Evolutionary conservation across 2,113 vertebrate genomes (phyloP).

Genomic region (Chroicocephalus ridibundus): DNA sequence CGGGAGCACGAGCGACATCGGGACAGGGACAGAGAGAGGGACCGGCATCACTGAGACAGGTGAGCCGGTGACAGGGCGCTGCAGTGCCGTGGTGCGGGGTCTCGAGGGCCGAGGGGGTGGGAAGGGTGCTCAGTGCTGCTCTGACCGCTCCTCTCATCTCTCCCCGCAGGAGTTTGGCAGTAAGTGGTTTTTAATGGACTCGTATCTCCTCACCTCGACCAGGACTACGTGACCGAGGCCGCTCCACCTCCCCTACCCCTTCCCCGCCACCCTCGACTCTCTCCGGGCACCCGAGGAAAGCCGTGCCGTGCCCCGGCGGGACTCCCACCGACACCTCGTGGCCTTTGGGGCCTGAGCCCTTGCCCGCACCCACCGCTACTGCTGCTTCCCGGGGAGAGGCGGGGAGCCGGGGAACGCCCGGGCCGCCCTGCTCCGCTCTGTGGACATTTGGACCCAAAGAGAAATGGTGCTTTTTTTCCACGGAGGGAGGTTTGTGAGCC

Average conservation of each 20-base stretch:
- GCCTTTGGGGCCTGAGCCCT: slow-evolving; percentile 46
- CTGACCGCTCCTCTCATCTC: background rate
- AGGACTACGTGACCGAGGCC: slow-evolving; percentile 72
- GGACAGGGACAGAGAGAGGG: slow-evolving; percentile 79
- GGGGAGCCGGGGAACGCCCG: slow-evolving; percentile 15
- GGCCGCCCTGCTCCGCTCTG: slow-evolving; percentile 12
- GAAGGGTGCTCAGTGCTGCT: background rate
- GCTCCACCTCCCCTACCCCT: slow-evolving; percentile 36
- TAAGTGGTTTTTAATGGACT: slow-evolving; percentile 80
- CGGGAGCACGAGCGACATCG: slow-evolving; percentile 80
- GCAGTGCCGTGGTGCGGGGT: accelerated
- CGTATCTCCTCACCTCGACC: slow-evolving; percentile 78
- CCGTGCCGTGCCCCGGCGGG: background rate
- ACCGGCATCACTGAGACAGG: slow-evolving; percentile 82
- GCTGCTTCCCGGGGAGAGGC: slow-evolving; percentile 49
- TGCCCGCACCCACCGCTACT: background rate
- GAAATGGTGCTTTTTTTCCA: slow-evolving; percentile 73
- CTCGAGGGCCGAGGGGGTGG: background rate
- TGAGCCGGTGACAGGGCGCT: background rate
- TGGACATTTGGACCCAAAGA: slow-evolving; percentile 66
- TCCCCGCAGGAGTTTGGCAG: slow-evolving; percentile 63
- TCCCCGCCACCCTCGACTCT: slow-evolving; percentile 36
- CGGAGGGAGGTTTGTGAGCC: slow-evolving; percentile 60
- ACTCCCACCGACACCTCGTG: slow-evolving; percentile 49
- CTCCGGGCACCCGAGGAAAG: slow-evolving; percentile 48